A percentile compares a stretch with the other conserved stretches of the same genome.
These are phyloP conservation scores for Drosophila percnosoma DNA, from an alignment of 2,888 invertebrate species.

Conservation along the genomic window DNA sequence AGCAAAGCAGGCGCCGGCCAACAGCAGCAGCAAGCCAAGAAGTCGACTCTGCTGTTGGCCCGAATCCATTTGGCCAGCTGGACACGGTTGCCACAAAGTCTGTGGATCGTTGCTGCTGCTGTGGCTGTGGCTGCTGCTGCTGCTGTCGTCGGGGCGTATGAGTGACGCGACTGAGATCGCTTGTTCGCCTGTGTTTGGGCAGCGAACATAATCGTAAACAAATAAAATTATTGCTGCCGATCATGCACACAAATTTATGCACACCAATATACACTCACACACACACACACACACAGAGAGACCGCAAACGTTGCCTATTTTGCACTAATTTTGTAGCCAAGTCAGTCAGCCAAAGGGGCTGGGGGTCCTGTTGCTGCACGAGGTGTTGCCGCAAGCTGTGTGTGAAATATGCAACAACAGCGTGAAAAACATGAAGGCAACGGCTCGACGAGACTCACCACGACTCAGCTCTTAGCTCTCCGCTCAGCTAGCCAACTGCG, in stretches of 20 bases:
- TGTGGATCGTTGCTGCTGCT: slow-evolving; percentile 14
- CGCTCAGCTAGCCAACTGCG: slow-evolving; percentile 1
- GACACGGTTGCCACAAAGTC: slow-evolving; percentile 63
- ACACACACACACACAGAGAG: slow-evolving; percentile 8
- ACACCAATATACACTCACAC: slow-evolving; percentile 47
- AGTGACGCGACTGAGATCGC: slow-evolving; percentile 71
- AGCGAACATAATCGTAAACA: slow-evolving; percentile 81
- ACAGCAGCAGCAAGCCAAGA: slow-evolving; percentile 32
- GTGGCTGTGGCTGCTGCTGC: slow-evolving; percentile 16
- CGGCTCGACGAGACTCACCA: slow-evolving; percentile 18
- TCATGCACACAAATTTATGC: slow-evolving; percentile 80
- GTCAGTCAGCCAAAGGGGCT: slow-evolving; percentile 20
- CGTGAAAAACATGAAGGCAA: slow-evolving; percentile 78
- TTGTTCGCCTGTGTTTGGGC: slow-evolving; percentile 74
- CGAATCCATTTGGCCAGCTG: slow-evolving; percentile 43
- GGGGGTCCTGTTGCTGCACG: slow-evolving; percentile 35
- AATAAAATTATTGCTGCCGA: slow-evolving; percentile 82
- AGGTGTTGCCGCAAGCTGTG: slow-evolving; percentile 81
- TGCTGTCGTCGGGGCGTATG: slow-evolving; percentile 80
- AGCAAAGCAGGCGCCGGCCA: slow-evolving; percentile 63
- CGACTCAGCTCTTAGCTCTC: slow-evolving; percentile 6
- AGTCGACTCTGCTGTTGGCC: slow-evolving; percentile 20
- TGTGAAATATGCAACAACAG: slow-evolving; percentile 80
- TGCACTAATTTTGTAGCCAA: slow-evolving; percentile 73
- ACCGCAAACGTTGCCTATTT: slow-evolving; percentile 47